phyloP scores from a whole-genome alignment of 2,888 invertebrate genomes.

The Sphecodes monilicornis region DNA sequence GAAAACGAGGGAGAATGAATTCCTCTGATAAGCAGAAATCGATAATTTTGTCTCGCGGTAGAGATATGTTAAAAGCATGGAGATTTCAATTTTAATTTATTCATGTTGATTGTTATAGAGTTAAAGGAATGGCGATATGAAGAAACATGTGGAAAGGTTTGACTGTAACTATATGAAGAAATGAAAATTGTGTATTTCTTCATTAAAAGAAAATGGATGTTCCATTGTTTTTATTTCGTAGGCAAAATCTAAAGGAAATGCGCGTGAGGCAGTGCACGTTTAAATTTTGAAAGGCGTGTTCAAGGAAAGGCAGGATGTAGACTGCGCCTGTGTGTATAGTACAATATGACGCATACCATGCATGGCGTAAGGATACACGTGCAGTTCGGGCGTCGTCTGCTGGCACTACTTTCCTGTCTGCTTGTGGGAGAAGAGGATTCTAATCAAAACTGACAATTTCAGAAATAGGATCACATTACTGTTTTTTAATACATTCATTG shows the following conservation, averaged over 20 bases:
- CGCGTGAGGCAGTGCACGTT: constrained; percentile 11
- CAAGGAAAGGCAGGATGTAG: constrained; percentile 54
- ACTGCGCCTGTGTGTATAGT: constrained; percentile 45
- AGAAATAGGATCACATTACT: constrained; percentile 4
- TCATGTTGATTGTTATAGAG: background rate
- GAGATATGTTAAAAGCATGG: background rate
- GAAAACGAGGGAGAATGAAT: background rate
- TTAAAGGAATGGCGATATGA: too few species aligned
- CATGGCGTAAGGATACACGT: constrained; percentile 70
- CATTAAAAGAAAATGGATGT: background rate
- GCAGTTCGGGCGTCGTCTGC: constrained; percentile 72
- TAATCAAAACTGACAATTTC: constrained; percentile 49
- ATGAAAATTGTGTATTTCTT: background rate
- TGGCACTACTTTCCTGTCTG: constrained; percentile 68
- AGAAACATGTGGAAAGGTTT: background rate
- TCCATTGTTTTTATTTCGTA: constrained; percentile 17
- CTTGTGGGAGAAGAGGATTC: constrained; percentile 45
- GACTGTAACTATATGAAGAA: background rate
- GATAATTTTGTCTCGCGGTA: constrained; percentile 13
- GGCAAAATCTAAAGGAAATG: background rate
- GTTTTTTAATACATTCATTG: background rate
- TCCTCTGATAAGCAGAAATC: constrained; percentile 3
- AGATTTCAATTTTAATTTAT: background rate
- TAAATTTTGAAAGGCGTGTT: constrained; percentile 57
- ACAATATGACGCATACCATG: constrained; percentile 54